These are phyloP conservation scores for Drosophila atroscutellata DNA, from an alignment of 2,888 invertebrate genomes.

Conservation along the genomic window DNA sequence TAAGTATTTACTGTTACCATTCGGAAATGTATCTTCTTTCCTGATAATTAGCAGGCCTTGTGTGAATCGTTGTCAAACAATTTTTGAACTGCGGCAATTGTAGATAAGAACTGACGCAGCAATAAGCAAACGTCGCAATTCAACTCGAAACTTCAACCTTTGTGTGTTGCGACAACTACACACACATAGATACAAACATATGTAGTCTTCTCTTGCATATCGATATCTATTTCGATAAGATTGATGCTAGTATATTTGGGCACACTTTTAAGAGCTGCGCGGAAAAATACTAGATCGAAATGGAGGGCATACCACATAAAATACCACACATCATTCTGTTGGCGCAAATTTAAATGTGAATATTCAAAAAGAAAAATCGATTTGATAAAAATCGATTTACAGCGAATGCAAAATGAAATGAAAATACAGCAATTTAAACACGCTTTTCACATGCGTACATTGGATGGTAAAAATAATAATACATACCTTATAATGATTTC, in stretches of 20 bases:
- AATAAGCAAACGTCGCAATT: constrained; percentile 45
- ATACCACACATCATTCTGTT: not conserved
- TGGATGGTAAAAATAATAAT: not conserved
- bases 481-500: constrained; percentile 58
- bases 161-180: constrained; percentile 29
- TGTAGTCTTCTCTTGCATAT: constrained; percentile 13
- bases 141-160: constrained; percentile 29
- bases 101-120: constrained; percentile 29
- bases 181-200: constrained; percentile 19
- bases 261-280: not conserved
- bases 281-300: not conserved
- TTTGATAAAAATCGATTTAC: not conserved
- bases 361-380: not conserved
- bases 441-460: too few species aligned
- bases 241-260: not conserved
- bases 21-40: constrained; percentile 25
- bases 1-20: constrained; percentile 1
- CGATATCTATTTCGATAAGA: constrained; percentile 35
- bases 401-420: not conserved
- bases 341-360: not conserved
- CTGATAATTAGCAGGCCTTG: constrained; percentile 43
- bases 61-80: constrained; percentile 27
- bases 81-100: constrained; percentile 13
- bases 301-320: not conserved
- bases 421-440: not conserved